Evolutionary conservation across 1,140 invertebrate species (phyloP).

Genomic region (Acromyrmex heyeri): DNA sequence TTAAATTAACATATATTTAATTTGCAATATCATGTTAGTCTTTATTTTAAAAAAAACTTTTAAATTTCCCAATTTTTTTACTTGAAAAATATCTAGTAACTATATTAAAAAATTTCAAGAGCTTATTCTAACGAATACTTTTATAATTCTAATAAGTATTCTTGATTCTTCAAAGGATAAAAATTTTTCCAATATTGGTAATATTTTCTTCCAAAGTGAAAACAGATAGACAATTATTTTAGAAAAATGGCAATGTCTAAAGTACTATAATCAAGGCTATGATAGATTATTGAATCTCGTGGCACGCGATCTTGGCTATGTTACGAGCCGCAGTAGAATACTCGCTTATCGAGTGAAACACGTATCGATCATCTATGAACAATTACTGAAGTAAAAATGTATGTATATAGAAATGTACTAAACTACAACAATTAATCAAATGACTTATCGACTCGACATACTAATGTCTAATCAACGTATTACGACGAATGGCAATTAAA

Average conservation of each 20-base stretch:
- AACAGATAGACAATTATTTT: neutral
- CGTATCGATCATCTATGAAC: slow-evolving; percentile 76
- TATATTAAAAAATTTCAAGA: slow-evolving; percentile 21
- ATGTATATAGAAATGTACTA: slow-evolving; percentile 66
- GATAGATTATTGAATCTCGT: slow-evolving; percentile 50
- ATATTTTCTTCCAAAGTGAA: neutral
- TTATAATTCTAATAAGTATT: neutral
- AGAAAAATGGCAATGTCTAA: neutral
- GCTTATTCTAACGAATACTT: neutral
- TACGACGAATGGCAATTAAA: slow-evolving; percentile 74
- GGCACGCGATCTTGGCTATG: slow-evolving; percentile 52
- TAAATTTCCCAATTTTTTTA: neutral
- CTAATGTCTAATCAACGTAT: slow-evolving; percentile 77
- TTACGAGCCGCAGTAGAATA: slow-evolving; percentile 64
- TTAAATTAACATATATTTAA: neutral
- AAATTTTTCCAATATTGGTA: slow-evolving; percentile 9
- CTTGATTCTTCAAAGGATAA: neutral
- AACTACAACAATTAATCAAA: slow-evolving; percentile 76
- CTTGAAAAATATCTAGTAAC: neutral
- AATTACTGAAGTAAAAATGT: slow-evolving; percentile 68
- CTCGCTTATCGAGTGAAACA: slow-evolving; percentile 62
- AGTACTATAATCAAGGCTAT: neutral
- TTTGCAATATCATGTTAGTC: neutral
- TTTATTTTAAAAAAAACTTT: neutral
- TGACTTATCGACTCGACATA: slow-evolving; percentile 69